Percentiles rank a stretch among this genome's conserved stretches.
These are phyloP conservation scores for Euschistus heros DNA, from an alignment of 1,140 invertebrate genomes.

Conservation along the genomic window DNA sequence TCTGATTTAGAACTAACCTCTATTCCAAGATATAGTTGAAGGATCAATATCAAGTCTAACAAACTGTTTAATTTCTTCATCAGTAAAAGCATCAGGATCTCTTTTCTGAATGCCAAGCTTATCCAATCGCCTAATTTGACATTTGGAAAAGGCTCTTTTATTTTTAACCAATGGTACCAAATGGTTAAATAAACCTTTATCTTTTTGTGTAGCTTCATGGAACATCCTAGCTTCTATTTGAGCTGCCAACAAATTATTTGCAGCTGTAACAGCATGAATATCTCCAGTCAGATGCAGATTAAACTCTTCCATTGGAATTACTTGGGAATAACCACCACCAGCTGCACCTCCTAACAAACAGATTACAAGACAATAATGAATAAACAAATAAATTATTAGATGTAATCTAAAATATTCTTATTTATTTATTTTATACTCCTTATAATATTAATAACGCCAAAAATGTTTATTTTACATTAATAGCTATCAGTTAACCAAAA, in stretches of 20 bases:
- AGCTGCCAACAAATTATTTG: slow-evolving; percentile 94
- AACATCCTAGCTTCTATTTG: slow-evolving; percentile 91
- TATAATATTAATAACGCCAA: too few species aligned
- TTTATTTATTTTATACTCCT: too few species aligned
- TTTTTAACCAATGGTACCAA: slow-evolving; percentile 74
- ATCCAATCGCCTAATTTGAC: slow-evolving; percentile 35
- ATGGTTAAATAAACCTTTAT: slow-evolving; percentile 75
- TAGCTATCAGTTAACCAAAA: too few species aligned
- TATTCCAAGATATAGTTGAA: slow-evolving; percentile 81
- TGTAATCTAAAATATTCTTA: neutral
- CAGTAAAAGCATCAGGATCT: slow-evolving; percentile 67
- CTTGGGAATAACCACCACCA: slow-evolving; percentile 86
- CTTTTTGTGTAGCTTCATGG: slow-evolving; percentile 84
- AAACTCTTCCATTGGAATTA: slow-evolving; percentile 99
- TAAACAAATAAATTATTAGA: neutral
- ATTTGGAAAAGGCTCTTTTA: slow-evolving; percentile 39
- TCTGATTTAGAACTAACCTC: slow-evolving; percentile 47
- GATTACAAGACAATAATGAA: neutral
- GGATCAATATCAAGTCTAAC: slow-evolving; percentile 85
- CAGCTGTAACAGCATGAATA: slow-evolving; percentile 94
- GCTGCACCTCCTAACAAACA: slow-evolving; percentile 65
- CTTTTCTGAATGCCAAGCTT: slow-evolving; percentile 68
- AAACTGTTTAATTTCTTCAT: slow-evolving; percentile 70
- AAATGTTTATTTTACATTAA: too few species aligned
- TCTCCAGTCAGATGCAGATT: slow-evolving; percentile 98